Percentiles rank a stretch among this genome's conserved stretches.
Conservation (phyloP, 2,797 vertebrate genomes). For the Phataginus tricuspis region DNA sequence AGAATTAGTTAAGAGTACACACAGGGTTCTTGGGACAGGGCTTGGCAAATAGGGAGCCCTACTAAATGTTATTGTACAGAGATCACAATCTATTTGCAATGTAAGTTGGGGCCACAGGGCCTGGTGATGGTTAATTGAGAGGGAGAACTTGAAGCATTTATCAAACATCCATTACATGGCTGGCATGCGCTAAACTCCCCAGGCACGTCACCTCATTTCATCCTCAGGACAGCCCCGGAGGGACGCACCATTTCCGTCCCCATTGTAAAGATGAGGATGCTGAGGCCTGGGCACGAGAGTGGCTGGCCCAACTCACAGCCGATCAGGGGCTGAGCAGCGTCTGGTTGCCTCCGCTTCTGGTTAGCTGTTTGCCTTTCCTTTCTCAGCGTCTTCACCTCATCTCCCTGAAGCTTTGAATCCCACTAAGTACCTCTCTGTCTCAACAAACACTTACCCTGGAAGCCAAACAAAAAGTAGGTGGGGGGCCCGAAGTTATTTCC, state of each 20-base stretch:
- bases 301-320: background rate
- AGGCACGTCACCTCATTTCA: background rate
- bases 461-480: too few species aligned
- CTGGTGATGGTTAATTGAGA: background rate
- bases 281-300: background rate
- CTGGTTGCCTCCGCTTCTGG: background rate
- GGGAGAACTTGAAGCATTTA: background rate
- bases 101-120: background rate
- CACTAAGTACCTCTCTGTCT: background rate
- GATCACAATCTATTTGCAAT: background rate
- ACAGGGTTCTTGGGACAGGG: background rate
- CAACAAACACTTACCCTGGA: background rate
- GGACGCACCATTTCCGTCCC: background rate
- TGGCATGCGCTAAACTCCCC: background rate
- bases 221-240: background rate
- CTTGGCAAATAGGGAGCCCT: background rate
- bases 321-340: too few species aligned
- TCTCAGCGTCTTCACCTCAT: background rate
- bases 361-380: background rate
- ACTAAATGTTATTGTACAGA: background rate
- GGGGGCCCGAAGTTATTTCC: background rate
- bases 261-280: background rate
- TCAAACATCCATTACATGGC: background rate
- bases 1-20: background rate
- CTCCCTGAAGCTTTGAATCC: background rate